Conservation (phyloP, 2,113 vertebrate genomes). For the Platysteira castanea region DNA sequence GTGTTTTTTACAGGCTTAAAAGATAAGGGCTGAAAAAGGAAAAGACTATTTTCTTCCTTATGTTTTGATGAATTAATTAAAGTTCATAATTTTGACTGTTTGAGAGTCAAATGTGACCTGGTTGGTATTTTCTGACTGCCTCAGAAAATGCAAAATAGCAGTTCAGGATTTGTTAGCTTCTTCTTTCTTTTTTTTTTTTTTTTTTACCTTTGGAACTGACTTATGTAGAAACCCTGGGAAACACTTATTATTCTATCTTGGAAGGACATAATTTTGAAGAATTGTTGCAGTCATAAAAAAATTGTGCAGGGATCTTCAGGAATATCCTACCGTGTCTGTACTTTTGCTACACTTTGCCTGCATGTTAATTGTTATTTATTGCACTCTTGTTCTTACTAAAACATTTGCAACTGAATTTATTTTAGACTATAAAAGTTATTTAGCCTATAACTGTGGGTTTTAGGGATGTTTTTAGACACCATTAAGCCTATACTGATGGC, state of each 20-base stretch:
- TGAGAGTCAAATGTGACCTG: not conserved
- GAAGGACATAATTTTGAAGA: not conserved
- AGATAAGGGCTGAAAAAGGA: not conserved
- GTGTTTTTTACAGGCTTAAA: not conserved
- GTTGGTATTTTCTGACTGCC: not conserved
- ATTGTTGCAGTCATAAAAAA: not conserved
- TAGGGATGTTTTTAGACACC: not conserved
- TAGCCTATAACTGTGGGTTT: not conserved
- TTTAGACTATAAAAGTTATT: not conserved
- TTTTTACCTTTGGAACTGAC: not conserved
- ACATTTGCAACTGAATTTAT: not conserved
- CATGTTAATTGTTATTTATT: not conserved
- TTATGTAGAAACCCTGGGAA: not conserved
- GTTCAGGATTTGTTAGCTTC: not conserved
- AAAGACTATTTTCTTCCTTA: not conserved
- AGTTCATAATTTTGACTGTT: accelerated
- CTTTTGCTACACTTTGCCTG: not conserved
- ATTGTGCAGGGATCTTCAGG: not conserved
- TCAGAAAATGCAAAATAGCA: not conserved
- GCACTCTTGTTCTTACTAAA: not conserved
- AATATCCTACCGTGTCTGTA: not conserved
- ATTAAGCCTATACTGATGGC: not conserved
- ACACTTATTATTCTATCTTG: not conserved
- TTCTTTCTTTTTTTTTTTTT: not conserved
- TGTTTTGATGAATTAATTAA: not conserved